These are phyloP conservation scores for Zelostemma sp. DNA, from an alignment of 1,140 invertebrate genomes.

Conservation along the genomic window DNA sequence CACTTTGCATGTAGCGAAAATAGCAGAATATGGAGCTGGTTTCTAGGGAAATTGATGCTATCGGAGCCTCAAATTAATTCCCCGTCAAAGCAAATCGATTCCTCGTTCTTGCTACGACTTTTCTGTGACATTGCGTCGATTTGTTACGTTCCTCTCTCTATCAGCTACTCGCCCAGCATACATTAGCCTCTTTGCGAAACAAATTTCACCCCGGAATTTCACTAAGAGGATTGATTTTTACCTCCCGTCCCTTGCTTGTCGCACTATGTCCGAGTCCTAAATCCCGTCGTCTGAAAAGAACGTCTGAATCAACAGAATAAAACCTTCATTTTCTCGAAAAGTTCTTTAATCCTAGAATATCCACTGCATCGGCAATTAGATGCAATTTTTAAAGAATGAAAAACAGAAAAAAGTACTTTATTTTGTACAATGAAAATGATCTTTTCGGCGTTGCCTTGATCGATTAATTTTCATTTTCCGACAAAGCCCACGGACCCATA, in stretches of 20 bases:
- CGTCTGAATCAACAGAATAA: too few relatives aligned
- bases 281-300: too few relatives aligned
- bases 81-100: slow-evolving; percentile 42
- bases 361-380: too few relatives aligned
- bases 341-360: too few relatives aligned
- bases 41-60: slow-evolving; percentile 32
- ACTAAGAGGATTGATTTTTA: too few relatives aligned
- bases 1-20: slow-evolving; percentile 27
- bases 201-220: not conserved
- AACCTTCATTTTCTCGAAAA: too few relatives aligned
- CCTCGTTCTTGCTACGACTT: slow-evolving; percentile 33
- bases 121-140: slow-evolving; percentile 34
- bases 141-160: slow-evolving; percentile 27
- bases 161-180: slow-evolving; percentile 31
- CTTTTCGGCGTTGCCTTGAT: not conserved
- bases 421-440: too few relatives aligned
- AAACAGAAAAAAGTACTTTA: too few relatives aligned
- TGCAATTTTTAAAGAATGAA: too few relatives aligned
- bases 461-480: not conserved
- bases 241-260: too few relatives aligned
- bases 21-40: slow-evolving; percentile 31
- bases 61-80: slow-evolving; percentile 43
- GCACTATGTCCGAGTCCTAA: too few relatives aligned
- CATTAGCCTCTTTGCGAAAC: slow-evolving; percentile 11
- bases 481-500: slow-evolving; percentile 6